These are phyloP conservation scores for Actinia equina DNA, from an alignment of 64 coral and sea anemone genomes.

Conservation along the genomic window DNA sequence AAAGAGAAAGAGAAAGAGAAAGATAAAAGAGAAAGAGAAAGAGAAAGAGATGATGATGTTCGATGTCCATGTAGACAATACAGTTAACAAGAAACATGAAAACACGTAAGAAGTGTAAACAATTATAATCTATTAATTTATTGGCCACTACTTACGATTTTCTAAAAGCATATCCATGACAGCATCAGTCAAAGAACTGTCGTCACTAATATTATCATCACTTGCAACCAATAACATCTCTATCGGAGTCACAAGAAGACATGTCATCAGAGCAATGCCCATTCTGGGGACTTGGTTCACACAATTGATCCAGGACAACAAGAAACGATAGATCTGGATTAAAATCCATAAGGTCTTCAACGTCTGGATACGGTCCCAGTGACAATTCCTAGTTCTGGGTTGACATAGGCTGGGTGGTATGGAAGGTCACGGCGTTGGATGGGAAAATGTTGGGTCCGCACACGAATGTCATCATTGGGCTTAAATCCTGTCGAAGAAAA, in stretches of 20 bases:
- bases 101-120: too few relatives aligned
- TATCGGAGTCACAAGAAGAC: conserved; percentile 4
- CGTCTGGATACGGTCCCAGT: not conserved
- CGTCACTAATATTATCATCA: not conserved
- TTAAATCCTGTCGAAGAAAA: too few relatives aligned
- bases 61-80: too few relatives aligned
- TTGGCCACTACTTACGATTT: not conserved
- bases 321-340: not conserved
- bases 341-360: not conserved
- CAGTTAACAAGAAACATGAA: not conserved
- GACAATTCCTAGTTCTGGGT: too few relatives aligned
- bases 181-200: not conserved
- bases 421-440: too few relatives aligned
- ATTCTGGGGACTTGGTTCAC: not conserved
- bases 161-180: not conserved
- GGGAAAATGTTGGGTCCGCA: too few relatives aligned
- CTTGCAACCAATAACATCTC: not conserved
- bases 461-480: too few relatives aligned
- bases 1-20: too few relatives aligned
- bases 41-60: too few relatives aligned
- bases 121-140: too few relatives aligned
- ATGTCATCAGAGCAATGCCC: not conserved
- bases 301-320: not conserved
- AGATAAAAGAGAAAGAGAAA: too few relatives aligned
- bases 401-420: too few relatives aligned